Base-by-base conservation (phyloP, 2,797 vertebrate genomes). In the Lepus oiostolus region DNA sequence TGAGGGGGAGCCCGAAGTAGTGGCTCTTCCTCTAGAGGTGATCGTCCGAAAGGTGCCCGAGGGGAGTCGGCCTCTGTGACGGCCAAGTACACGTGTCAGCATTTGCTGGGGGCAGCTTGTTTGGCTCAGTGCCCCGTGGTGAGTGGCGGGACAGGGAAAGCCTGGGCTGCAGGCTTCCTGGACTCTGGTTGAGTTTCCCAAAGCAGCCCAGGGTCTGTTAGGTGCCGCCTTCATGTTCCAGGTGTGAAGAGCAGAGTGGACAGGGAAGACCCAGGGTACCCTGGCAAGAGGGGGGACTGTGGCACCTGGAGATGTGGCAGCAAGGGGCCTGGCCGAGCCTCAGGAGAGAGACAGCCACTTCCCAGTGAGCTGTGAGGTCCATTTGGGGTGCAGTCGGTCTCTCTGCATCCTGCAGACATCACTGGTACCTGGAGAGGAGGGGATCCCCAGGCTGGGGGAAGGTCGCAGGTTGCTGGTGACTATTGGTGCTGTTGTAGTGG, bases 341-440 rank as follows among this genome's bases (percentile, higher is more conserved):
- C 58, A 82, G 68, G 52, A 83, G 70, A 87, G 83, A 90, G 89
- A 76, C 12, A 85, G 76, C 63, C 42, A 74, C 81, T 85, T 88
- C 77, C 8, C 9, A 30, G 47, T 87, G 38, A 87, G 38, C 72
- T n/a, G 21, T 26, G 38, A 91, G 28, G 47, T 4, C 52, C 11
- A 8, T 35, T 16, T 58, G 50, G 54, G 32, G 62, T 75, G 74
- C 26, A 85, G 17, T 4, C 0, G 11, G 30, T 42, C 91, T 95
- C 35, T 65, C 22, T 1, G 65, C 2, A 7, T n/a, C 26, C 30
- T 52, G 2, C 11, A 28, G 77, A 30, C 35, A 11, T 91, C 86
- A 63, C 62, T 28, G 35, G 47, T 80, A 19, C 50, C 47, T 86
- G 85, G 84, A 83, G 47, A 85, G 70, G n/a, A 72, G 70, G 54